phyloP scores from a whole-genome alignment of 2,113 vertebrate genomes.

The Pelecanus crispus region DNA sequence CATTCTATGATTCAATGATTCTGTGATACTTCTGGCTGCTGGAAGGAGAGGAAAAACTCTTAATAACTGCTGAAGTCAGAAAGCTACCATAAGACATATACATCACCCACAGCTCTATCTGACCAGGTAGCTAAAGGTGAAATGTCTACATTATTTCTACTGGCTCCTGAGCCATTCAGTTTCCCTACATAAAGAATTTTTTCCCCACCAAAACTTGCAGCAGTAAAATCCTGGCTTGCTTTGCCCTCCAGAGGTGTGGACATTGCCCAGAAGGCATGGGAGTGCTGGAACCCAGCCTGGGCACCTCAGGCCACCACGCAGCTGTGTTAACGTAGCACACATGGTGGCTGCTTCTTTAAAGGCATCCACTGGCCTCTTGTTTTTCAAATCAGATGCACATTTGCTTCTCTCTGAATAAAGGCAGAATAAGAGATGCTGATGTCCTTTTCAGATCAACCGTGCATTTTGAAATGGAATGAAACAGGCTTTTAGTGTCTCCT shows the following conservation, averaged over 20 bases:
- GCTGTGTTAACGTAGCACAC: background rate
- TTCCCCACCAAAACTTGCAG: background rate
- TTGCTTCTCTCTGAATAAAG: conserved; percentile 27
- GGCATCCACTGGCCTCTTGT: background rate
- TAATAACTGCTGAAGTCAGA: background rate
- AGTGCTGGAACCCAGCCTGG: background rate
- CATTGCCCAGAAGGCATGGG: background rate
- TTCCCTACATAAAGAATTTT: background rate
- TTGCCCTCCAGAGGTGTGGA: background rate
- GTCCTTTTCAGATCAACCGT: conserved; percentile 29
- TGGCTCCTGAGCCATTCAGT: background rate
- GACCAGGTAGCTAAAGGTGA: background rate
- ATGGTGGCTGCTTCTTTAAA: background rate
- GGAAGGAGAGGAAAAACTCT: background rate
- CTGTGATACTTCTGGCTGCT: background rate
- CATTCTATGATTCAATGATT: background rate
- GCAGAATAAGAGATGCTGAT: conserved; percentile 35
- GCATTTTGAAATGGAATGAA: conserved; percentile 45
- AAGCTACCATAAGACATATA: background rate
- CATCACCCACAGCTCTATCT: background rate
- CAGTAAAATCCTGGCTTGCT: background rate
- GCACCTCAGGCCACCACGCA: background rate
- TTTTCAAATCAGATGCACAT: conserved; percentile 28
- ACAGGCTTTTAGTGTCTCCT: conserved; percentile 42
- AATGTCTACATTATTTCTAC: background rate